phyloP scores from a whole-genome alignment of 2,113 vertebrate species.

The Pleuronectes platessa region DNA sequence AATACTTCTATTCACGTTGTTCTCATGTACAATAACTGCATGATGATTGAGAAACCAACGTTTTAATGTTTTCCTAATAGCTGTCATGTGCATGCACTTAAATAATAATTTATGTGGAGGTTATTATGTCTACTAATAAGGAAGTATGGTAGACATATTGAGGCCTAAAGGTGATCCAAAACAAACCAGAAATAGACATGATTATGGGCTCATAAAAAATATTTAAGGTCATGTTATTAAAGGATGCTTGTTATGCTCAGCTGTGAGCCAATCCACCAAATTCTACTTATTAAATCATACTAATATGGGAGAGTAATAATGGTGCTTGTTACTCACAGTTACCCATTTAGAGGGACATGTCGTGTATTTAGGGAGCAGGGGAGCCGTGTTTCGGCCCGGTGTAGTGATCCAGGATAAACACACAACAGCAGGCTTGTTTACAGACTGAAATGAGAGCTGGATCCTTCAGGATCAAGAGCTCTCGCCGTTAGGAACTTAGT shows the following conservation, averaged over 20 bases:
- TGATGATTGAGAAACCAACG: not conserved
- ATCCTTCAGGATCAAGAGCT: constrained; percentile 71
- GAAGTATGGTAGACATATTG: constrained; percentile 29
- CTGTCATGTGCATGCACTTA: constrained; percentile 40
- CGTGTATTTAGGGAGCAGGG: constrained; percentile 30
- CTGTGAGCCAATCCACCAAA: constrained; percentile 4
- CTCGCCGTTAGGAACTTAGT: constrained; percentile 50
- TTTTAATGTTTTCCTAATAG: constrained; percentile 42
- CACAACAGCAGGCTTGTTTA: constrained; percentile 70
- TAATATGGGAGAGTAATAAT: constrained; percentile 24
- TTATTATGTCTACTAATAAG: constrained; percentile 46
- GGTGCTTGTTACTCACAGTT: constrained; percentile 20
- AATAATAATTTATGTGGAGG: constrained; percentile 26
- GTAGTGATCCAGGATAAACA: constrained; percentile 55
- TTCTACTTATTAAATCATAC: constrained; percentile 22
- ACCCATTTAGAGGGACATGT: constrained; percentile 30
- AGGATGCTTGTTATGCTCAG: constrained; percentile 31
- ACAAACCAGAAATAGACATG: constrained; percentile 44
- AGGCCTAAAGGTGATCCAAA: constrained; percentile 29
- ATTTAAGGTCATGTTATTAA: constrained; percentile 37
- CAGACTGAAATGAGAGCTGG: constrained; percentile 64
- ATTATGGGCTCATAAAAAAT: constrained; percentile 49
- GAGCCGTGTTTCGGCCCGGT: constrained; percentile 24
- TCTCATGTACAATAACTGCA: not conserved
- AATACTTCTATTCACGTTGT: not conserved